These are phyloP conservation scores for Nineta flava DNA, from an alignment of 2,888 invertebrate species.

Conservation along the genomic window DNA sequence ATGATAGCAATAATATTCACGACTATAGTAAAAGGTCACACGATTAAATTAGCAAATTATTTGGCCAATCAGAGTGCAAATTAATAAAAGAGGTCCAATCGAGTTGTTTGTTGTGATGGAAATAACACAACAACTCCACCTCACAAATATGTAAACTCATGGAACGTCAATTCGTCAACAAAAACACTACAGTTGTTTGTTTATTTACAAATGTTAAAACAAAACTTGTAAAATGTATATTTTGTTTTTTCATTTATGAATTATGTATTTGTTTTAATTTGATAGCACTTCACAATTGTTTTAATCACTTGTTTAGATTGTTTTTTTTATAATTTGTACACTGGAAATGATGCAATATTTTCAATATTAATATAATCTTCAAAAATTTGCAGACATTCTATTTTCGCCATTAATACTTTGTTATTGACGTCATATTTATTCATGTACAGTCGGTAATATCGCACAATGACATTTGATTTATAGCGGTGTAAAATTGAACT, in stretches of 20 bases:
- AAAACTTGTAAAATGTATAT: not conserved
- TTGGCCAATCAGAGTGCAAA: slow-evolving; percentile 14
- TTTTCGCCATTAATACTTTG: slow-evolving; percentile 1
- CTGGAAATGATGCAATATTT: slow-evolving; percentile 1
- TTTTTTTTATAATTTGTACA: no score
- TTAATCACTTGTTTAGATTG: not conserved
- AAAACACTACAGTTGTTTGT: slow-evolving; percentile 3
- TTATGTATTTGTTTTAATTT: no score
- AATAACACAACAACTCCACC: slow-evolving; percentile 12
- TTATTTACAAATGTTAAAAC: not conserved
- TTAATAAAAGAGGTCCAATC: slow-evolving; percentile 2
- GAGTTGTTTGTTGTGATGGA: slow-evolving; percentile 14
- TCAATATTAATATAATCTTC: not conserved
- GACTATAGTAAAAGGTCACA: slow-evolving; percentile 19
- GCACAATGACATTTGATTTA: no score
- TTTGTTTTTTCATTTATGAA: not conserved
- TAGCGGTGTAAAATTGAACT: no score
- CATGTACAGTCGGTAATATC: not conserved
- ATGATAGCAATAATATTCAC: not conserved
- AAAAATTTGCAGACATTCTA: slow-evolving; percentile 3
- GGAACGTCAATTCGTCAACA: not conserved
- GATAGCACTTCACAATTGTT: no score
- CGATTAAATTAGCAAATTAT: slow-evolving; percentile 17
- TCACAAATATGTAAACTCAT: slow-evolving; percentile 1
- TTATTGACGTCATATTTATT: slow-evolving; percentile 1